Base-by-base conservation (phyloP, 2,797 vertebrate species). In the Chelon labrosus region DNA sequence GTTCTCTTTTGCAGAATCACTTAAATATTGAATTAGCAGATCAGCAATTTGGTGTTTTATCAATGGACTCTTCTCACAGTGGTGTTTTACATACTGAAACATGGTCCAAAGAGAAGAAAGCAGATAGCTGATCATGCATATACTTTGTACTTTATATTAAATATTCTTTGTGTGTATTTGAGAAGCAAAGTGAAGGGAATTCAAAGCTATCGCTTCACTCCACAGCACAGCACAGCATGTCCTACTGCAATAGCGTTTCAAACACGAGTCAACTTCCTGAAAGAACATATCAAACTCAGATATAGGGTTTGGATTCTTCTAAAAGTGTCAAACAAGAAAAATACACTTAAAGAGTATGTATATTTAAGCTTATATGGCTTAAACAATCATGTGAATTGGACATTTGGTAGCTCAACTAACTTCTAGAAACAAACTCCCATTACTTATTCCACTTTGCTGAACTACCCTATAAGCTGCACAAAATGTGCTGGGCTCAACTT, bases 401-500 rank as follows among this genome's bases (percentile, higher is more conserved):
- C 3, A 35, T 20, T 6, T 58, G 47, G 56, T n/a, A 51, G 17
- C 10, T 17, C 12, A 17, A 46, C 57, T 46, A 62, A 13, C 17
- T n/a, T 14, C 47, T 58, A 1, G 38, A 73, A 77, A 81, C 44
- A 68, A 74, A 57, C 39, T 46, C 42, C 66, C 46, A 46, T 61
- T 77, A 38, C 20, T 69, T 37, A 51, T 47, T 65, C 52, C 38
- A 72, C n/a, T 56, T 61, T 50, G 44, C 58, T 75, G 67, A 79
- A 73, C 51, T 57, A 7, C 41, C 73, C 70, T 55, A 58, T 22
- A 20, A 70, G 20, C 16, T 42, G 38, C 13, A 69, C 17, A 73
- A 14, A 65, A 70, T 69, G 38, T 63, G 52, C 54, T 4, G 9
- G 55, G 46, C 53, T 57, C 25, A 4, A 57, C 63, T 67, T 27